phyloP scores from a whole-genome alignment of 1,140 invertebrate genomes.

The Cydia fagiglandana region DNA sequence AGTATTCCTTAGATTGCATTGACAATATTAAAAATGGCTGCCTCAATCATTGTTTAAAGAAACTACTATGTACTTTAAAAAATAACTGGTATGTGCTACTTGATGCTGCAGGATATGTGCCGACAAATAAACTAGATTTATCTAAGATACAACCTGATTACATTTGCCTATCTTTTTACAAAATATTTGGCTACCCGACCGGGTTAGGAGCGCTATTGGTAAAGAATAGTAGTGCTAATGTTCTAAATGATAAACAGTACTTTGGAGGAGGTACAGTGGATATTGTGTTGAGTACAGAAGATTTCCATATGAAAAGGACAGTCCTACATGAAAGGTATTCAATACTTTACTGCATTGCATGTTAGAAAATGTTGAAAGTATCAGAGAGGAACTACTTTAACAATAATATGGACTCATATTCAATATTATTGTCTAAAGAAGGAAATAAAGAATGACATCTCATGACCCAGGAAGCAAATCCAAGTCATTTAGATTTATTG shows the following conservation, averaged over 20 bases:
- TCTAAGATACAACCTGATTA: conserved; percentile 89
- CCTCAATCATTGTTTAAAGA: conserved; percentile 73
- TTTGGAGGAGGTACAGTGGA: conserved; percentile 96
- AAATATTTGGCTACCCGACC: conserved; percentile 98
- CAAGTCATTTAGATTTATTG: too few relatives aligned
- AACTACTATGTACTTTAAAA: conserved; percentile 57
- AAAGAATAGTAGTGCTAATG: conserved; percentile 82
- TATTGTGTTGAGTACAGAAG: conserved; percentile 85
- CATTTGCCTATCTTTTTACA: conserved; percentile 96
- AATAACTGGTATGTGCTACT: conserved; percentile 89
- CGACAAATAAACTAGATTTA: conserved; percentile 90
- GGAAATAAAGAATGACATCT: too few relatives aligned
- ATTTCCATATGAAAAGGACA: conserved; percentile 85
- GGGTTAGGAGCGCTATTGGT: conserved; percentile 94
- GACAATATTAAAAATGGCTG: conserved; percentile 82
- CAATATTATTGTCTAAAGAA: too few relatives aligned
- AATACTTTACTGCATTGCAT: conserved; percentile 18
- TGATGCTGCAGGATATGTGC: conserved; percentile 91
- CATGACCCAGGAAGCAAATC: too few relatives aligned
- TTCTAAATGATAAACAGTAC: conserved; percentile 86
- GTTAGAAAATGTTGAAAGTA: too few relatives aligned
- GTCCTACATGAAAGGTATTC: conserved; percentile 85
- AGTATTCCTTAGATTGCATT: conserved; percentile 91
- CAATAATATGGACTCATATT: too few relatives aligned
- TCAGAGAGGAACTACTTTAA: too few relatives aligned